These are phyloP conservation scores for Peromyscus polionotus DNA, from an alignment of 2,113 vertebrate genomes.

Conservation along the genomic window DNA sequence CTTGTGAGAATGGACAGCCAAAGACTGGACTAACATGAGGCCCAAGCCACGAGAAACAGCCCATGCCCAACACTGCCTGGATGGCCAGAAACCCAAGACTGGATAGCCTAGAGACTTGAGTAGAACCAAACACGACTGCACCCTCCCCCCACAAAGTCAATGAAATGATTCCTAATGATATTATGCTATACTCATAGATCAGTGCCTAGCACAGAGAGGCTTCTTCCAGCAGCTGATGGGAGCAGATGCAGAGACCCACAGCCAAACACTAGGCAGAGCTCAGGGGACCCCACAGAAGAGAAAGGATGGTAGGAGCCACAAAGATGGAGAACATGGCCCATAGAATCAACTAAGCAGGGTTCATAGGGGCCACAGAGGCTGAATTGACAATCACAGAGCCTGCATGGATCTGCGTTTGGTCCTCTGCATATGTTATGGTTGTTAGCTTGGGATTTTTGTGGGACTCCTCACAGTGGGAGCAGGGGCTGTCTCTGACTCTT, in stretches of 20 bases:
- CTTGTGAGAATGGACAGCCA: neutral
- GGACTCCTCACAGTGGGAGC: neutral
- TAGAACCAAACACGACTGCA: no score
- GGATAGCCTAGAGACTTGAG: neutral
- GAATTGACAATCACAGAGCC: neutral
- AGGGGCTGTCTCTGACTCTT: neutral
- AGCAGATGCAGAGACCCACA: neutral
- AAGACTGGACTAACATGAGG: neutral
- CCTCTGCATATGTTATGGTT: neutral
- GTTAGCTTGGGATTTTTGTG: neutral
- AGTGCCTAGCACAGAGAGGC: neutral
- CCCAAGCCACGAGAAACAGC: no score
- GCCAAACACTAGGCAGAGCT: neutral
- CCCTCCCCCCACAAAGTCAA: no score
- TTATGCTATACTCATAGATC: neutral
- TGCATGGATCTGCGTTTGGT: neutral
- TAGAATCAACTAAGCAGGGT: neutral
- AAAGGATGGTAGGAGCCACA: neutral
- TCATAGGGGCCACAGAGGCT: neutral
- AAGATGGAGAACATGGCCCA: neutral
- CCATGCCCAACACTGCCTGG: neutral
- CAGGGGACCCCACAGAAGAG: neutral
- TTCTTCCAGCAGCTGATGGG: neutral
- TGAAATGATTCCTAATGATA: neutral
- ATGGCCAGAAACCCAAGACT: neutral